Evolutionary conservation across 2,797 vertebrate genomes (phyloP), one percentile per base, ranked within the genome.

Genomic region (Euthynnus affinis): DNA sequence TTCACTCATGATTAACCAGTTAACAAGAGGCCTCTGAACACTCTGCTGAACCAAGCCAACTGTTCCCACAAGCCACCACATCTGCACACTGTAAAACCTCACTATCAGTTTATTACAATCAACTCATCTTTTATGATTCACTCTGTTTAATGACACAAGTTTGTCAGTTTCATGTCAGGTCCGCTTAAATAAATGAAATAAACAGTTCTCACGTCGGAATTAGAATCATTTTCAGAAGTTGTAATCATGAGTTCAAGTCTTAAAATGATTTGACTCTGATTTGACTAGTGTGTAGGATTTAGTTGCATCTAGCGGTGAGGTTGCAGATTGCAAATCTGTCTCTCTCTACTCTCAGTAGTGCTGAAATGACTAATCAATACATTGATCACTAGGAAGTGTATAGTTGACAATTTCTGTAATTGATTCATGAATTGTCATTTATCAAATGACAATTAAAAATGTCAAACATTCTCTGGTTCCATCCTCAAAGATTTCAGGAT

Each of bases 1-100:
- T 62, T 69, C 27, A 37, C 37, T 82, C 59, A 49, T 53, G 32
- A 80, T 59, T 61, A 83, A 56, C 60, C 37, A 46, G 76, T 57
- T 58, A 76, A 72, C 58, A 25, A 44, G 62, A 48, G 17, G 61
- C 25, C 12, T 56, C 29, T 32, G 59, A 42, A 48, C 29, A 32
- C 29, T 32, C 29, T 32, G 29, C 29, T 32, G 29, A 71, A 71
- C 60, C 56, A 25, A 59, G 51, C 18, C 70, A 71, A 37, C 10
- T 72, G 42, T 44, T 14, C 37, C 29, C 74, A 83, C 59, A 18
- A 42, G 40, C 22, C 51, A 10, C 42, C 29, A 74, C 71, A 74
- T 71, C 61, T 68, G 52, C 66, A n/a, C 4, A 15, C 60, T 37
- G 27, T 37, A 66, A 40, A 66, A 60, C 22, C 3, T 12, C 29